Conservation (phyloP, 2,113 vertebrate species). For the Chaenocephalus aceratus region DNA sequence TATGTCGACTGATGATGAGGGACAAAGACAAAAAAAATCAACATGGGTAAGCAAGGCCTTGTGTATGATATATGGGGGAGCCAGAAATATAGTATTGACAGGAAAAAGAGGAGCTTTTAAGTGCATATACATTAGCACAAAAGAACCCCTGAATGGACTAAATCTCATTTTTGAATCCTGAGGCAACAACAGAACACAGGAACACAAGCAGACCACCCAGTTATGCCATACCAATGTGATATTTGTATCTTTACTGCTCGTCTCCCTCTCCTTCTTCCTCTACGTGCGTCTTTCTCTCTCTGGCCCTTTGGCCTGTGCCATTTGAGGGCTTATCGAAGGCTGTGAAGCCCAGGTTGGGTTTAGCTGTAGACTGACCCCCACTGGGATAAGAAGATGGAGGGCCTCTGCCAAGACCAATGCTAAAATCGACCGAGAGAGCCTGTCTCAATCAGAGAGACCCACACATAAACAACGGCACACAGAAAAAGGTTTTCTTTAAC, state of each 20-base stretch:
- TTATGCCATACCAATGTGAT: slow-evolving; percentile 35
- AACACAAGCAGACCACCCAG: slow-evolving; percentile 70
- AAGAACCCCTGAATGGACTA: slow-evolving; percentile 60
- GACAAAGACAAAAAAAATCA: slow-evolving; percentile 68
- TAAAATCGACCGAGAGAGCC: slow-evolving; percentile 58
- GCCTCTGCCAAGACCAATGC: slow-evolving; percentile 63
- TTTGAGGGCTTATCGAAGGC: slow-evolving; percentile 70
- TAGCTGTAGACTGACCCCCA: slow-evolving; percentile 55
- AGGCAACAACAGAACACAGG: slow-evolving; percentile 70
- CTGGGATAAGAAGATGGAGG: slow-evolving; percentile 65
- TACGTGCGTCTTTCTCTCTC: slow-evolving; percentile 28
- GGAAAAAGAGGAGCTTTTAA: slow-evolving; percentile 58
- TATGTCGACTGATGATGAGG: slow-evolving; percentile 78
- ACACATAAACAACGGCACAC: slow-evolving; percentile 11
- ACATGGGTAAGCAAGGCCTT: slow-evolving; percentile 61
- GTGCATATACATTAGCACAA: slow-evolving; percentile 67
- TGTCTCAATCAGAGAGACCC: slow-evolving; percentile 59
- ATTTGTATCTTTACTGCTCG: slow-evolving; percentile 46
- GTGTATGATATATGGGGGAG: slow-evolving; percentile 64
- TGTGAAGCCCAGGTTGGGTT: slow-evolving; percentile 63
- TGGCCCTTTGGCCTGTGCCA: slow-evolving; percentile 58
- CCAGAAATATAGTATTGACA: slow-evolving; percentile 75
- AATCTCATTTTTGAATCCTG: slow-evolving; percentile 66
- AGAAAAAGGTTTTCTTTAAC: background rate
- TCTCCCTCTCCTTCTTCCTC: slow-evolving; percentile 13